Base-by-base conservation (phyloP, 1,140 invertebrate genomes). In the silkworm (Bombyx mori) region DNA sequence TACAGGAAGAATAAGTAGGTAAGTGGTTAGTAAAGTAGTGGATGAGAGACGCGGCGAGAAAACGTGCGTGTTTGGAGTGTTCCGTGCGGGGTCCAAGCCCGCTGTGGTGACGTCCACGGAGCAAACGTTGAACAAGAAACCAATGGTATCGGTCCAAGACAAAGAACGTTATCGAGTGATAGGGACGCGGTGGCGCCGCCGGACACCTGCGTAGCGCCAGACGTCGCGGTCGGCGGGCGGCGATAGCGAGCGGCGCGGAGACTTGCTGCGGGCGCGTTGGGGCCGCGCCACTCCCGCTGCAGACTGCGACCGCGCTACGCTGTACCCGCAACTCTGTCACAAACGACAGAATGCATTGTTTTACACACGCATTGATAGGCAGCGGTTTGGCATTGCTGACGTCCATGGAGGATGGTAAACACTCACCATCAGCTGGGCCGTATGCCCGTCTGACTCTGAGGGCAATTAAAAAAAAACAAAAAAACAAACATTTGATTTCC, bases 161-260 rank as follows among this genome's bases (percentile, higher is more conserved):
- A 60, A 60, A 50, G 56, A 44, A 22, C 2, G 2, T 35, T 35
- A 35, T 58, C 63, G 58, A 60, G 65, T 70, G 9, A 50, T 61
- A 57, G 57, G 65, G 55, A 58, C 51, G 52, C 7, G 53, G 44
- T 46, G 68, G 64, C 64, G 61, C 67, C 66, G 44, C 54, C 46
- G 54, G 73, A 71, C 73, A 85, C 80, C 83, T 84, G 83, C 71
- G 75, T 85, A 86, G 68, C 80, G 79, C 77, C 77, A 81, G 51
- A 64, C 63, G 63, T 69, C 75, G 60, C 72, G 71, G 64, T 91
- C 90, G 69, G 93, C 92, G 52, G 94, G 93, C 58, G 94, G 94
- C 60, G 94, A 95, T 60, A 94, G 88, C 65, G 93, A 94, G 65
- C 91, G 89, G 69, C 91, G 89, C 61, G 91, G 91, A 18, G 91